These are phyloP conservation scores for Andinoacara biseriatus DNA, from an alignment of 2,113 vertebrate species.

Conservation along the genomic window DNA sequence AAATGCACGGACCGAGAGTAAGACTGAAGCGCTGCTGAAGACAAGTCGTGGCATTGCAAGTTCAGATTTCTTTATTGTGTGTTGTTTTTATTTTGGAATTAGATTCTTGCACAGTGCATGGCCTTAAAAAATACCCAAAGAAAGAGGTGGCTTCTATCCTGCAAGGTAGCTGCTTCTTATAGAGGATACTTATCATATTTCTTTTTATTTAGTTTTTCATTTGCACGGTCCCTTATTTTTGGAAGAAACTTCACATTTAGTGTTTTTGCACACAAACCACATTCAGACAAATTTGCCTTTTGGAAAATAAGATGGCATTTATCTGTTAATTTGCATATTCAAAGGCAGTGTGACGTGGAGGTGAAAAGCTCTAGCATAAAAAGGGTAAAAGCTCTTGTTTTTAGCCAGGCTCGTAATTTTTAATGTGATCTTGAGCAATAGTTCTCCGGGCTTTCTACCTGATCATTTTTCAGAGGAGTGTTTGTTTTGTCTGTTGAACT, in stretches of 20 bases:
- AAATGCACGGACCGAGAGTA: neutral
- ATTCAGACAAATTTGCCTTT: neutral
- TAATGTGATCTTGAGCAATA: neutral
- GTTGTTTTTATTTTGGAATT: neutral
- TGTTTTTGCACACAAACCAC: neutral
- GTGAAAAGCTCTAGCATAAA: neutral
- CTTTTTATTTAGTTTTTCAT: neutral
- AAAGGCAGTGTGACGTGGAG: too few relatives aligned
- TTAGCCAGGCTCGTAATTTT: neutral
- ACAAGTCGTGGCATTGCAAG: slow-evolving; percentile 7
- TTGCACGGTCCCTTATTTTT: neutral
- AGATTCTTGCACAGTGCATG: neutral
- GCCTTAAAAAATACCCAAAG: neutral
- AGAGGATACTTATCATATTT: neutral
- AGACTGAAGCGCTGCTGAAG: neutral
- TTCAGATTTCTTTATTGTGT: slow-evolving; percentile 5
- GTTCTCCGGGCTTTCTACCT: neutral
- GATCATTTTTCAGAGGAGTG: too few relatives aligned
- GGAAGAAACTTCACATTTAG: neutral
- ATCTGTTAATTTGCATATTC: neutral
- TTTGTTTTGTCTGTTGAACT: too few relatives aligned
- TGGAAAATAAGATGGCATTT: neutral
- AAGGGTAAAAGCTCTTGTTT: neutral
- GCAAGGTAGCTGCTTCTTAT: neutral
- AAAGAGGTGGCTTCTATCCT: neutral